phyloP scores from a whole-genome alignment of 2,113 vertebrate species.

The Dunckerocampus dactyliophorus region DNA sequence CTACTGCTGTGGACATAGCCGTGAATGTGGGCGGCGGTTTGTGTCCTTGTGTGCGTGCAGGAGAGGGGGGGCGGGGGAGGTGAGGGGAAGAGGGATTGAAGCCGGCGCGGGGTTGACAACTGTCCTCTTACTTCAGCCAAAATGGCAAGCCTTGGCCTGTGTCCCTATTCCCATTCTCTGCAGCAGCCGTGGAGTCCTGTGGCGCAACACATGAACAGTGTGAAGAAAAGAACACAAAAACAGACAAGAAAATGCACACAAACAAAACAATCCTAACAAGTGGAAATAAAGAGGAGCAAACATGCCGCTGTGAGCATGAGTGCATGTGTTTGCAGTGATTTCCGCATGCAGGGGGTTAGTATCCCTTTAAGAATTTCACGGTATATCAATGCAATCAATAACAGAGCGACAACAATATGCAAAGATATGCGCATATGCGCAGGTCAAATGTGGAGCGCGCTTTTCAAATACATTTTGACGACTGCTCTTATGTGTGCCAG shows the following conservation, averaged over 20 bases:
- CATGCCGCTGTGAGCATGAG: conserved; percentile 3
- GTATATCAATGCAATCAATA: conserved; percentile 77
- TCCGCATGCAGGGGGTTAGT: conserved; percentile 68
- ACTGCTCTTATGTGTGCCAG: conserved; percentile 72
- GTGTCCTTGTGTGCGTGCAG: conserved; percentile 46
- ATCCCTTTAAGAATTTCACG: conserved; percentile 75
- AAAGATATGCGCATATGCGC: conserved; percentile 78
- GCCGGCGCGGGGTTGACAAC: conserved; percentile 64
- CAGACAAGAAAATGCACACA: conserved; percentile 45
- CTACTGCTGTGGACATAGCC: conserved; percentile 78
- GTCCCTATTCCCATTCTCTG: conserved; percentile 75
- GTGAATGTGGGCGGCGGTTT: conserved; percentile 46
- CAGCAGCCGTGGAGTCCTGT: conserved; percentile 65
- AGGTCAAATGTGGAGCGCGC: conserved; percentile 77
- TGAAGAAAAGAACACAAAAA: conserved; percentile 66
- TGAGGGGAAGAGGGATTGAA: conserved; percentile 54
- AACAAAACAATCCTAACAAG: conserved; percentile 16
- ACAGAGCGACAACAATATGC: conserved; percentile 76
- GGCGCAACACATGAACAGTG: conserved; percentile 60
- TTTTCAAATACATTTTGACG: conserved; percentile 76
- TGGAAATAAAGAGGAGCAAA: conserved; percentile 29
- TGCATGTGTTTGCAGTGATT: conserved; percentile 47
- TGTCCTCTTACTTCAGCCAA: conserved; percentile 73
- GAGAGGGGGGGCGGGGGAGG: conserved; percentile 40
- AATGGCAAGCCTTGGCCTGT: conserved; percentile 70